Conservation (phyloP, 2,888 invertebrate species). For the Platycheirus rosarum region DNA sequence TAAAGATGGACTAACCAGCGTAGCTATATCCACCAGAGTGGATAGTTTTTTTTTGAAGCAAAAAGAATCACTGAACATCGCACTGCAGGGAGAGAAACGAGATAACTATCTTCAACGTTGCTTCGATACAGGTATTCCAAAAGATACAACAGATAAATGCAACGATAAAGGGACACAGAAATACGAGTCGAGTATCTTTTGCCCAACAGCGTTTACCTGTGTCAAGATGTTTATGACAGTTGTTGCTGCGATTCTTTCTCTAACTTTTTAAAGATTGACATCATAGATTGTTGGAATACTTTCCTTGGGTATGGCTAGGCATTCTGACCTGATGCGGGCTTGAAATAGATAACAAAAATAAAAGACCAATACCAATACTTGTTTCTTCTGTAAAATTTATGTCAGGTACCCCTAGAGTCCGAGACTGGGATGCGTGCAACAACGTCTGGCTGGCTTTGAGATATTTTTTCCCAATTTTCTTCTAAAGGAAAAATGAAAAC, state of each 20-base stretch:
- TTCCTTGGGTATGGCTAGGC: background rate
- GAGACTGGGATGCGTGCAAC: slow-evolving; percentile 43
- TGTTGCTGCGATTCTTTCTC: slow-evolving; percentile 68
- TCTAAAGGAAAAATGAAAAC: slow-evolving; percentile 34
- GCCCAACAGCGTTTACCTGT: slow-evolving; percentile 51
- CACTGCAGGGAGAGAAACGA: slow-evolving; percentile 25
- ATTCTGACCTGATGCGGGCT: slow-evolving; percentile 45
- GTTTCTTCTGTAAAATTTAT: slow-evolving; percentile 63
- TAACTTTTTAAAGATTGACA: slow-evolving; percentile 70
- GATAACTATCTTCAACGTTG: slow-evolving; percentile 52
- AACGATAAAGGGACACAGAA: slow-evolving; percentile 65
- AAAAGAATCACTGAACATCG: slow-evolving; percentile 54
- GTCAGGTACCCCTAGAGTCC: slow-evolving; percentile 54
- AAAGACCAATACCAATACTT: slow-evolving; percentile 23
- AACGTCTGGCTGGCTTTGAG: slow-evolving; percentile 51
- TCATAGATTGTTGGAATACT: slow-evolving; percentile 41
- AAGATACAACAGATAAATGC: slow-evolving; percentile 47
- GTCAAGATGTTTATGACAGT: slow-evolving; percentile 58
- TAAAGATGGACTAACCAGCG: slow-evolving; percentile 30
- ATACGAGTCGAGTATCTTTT: slow-evolving; percentile 37
- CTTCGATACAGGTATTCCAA: slow-evolving; percentile 57
- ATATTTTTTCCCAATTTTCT: slow-evolving; percentile 6
- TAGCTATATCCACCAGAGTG: too few relatives aligned
- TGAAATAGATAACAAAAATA: slow-evolving; percentile 26
- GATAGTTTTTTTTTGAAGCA: slow-evolving; percentile 32